Conservation (phyloP, 1,140 invertebrate species). For the Carposina sasakii region DNA sequence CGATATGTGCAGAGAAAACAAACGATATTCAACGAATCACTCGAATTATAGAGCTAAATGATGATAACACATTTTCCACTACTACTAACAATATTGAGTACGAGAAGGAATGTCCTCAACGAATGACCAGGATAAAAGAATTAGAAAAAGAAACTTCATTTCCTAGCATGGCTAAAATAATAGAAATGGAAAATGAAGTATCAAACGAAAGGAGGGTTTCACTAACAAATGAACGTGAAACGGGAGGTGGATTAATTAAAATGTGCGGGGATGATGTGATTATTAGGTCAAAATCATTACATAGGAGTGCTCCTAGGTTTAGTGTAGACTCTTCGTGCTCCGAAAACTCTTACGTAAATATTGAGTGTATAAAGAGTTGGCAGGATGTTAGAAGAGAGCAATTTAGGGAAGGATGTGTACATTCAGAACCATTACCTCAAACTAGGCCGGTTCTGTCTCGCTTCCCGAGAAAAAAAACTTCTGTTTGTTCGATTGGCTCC, state of each 20-base stretch:
- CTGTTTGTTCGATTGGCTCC: constrained; percentile 69
- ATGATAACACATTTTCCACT: constrained; percentile 50
- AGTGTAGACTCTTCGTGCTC: constrained; percentile 70
- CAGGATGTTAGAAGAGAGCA: constrained; percentile 65
- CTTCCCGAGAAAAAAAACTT: constrained; percentile 67
- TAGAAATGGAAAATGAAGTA: constrained; percentile 69
- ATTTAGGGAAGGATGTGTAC: constrained; percentile 33
- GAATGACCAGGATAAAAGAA: constrained; percentile 51
- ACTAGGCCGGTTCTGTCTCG: constrained; percentile 53
- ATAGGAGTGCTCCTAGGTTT: constrained; percentile 64
- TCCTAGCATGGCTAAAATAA: constrained; percentile 64
- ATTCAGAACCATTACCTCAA: constrained; percentile 41
- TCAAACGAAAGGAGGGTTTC: constrained; percentile 65
- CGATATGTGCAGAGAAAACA: constrained; percentile 41
- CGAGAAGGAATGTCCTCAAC: constrained; percentile 45
- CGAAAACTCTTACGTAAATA: constrained; percentile 72
- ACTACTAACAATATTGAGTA: constrained; percentile 37
- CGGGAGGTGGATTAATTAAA: constrained; percentile 46
- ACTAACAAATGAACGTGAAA: constrained; percentile 61
- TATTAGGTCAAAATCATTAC: constrained; percentile 51
- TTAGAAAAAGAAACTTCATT: constrained; percentile 52
- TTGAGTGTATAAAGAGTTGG: constrained; percentile 66
- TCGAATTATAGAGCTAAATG: constrained; percentile 61
- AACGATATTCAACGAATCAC: constrained; percentile 60
- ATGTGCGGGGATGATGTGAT: constrained; percentile 47